Conservation (phyloP, 1,140 invertebrate species). For the Bradynema listronoti region DNA sequence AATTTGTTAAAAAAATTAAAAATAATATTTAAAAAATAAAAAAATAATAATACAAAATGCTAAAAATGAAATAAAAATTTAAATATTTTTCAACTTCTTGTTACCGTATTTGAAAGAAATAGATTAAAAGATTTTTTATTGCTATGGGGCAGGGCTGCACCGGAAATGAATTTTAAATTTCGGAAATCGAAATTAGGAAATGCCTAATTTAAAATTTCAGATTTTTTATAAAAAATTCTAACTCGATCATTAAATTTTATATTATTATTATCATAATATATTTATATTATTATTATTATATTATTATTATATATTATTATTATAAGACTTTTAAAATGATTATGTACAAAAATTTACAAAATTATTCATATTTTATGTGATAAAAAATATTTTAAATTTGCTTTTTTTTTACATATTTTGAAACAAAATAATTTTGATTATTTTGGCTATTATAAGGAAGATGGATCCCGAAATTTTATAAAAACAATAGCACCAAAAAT, state of each 20-base stretch:
- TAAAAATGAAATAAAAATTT: too few relatives aligned
- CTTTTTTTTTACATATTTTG: background rate
- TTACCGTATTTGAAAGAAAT: too few relatives aligned
- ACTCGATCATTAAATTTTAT: background rate
- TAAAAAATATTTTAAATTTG: background rate
- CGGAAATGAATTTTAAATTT: too few relatives aligned
- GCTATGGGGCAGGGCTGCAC: too few relatives aligned
- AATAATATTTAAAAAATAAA: background rate
- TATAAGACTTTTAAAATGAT: background rate
- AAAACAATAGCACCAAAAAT: conserved; percentile 3
- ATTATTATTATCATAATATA: background rate
- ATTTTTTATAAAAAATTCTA: background rate
- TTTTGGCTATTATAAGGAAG: too few relatives aligned
- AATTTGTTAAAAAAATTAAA: conserved; percentile 1
- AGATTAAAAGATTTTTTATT: too few relatives aligned
- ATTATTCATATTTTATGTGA: background rate
- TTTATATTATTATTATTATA: background rate
- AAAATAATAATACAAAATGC: background rate
- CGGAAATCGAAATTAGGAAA: too few relatives aligned
- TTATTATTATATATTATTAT: background rate
- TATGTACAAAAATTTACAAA: background rate
- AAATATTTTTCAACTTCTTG: too few relatives aligned
- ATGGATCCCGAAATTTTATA: background rate
- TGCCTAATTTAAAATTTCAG: background rate
- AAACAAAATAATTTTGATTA: too few relatives aligned